These are phyloP conservation scores for Crypturellus tataupa DNA, from an alignment of 2,797 vertebrate species.

Conservation along the genomic window DNA sequence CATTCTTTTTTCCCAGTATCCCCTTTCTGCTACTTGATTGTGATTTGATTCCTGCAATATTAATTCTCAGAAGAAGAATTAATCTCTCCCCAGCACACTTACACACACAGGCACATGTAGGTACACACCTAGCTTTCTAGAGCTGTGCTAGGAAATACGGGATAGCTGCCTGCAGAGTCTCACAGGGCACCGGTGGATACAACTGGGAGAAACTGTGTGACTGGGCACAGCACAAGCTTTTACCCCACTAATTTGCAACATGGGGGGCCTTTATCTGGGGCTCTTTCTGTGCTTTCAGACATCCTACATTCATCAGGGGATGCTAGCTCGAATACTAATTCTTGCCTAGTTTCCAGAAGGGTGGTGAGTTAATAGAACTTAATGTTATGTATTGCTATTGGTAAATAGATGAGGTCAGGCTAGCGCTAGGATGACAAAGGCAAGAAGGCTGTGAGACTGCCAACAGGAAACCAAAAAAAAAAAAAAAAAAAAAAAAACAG, in stretches of 20 bases:
- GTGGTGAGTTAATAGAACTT: background rate
- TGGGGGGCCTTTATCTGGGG: background rate
- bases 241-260: background rate
- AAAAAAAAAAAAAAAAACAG: accelerated
- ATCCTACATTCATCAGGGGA: background rate
- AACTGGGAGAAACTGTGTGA: background rate
- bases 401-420: background rate
- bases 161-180: background rate
- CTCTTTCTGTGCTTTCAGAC: background rate
- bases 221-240: background rate
- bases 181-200: accelerated
- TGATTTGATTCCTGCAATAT: background rate
- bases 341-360: background rate
- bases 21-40: background rate
- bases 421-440: background rate
- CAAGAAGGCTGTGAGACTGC: background rate
- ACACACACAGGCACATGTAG: accelerated
- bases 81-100: background rate
- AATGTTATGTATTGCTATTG: background rate
- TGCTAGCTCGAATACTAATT: background rate
- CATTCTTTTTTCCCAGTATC: background rate
- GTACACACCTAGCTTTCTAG: background rate
- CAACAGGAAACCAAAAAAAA: background rate
- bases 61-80: background rate
- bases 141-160: accelerated